phyloP scores from a whole-genome alignment of 2,113 vertebrate species.

The Pangasianodon hypophthalmus region DNA sequence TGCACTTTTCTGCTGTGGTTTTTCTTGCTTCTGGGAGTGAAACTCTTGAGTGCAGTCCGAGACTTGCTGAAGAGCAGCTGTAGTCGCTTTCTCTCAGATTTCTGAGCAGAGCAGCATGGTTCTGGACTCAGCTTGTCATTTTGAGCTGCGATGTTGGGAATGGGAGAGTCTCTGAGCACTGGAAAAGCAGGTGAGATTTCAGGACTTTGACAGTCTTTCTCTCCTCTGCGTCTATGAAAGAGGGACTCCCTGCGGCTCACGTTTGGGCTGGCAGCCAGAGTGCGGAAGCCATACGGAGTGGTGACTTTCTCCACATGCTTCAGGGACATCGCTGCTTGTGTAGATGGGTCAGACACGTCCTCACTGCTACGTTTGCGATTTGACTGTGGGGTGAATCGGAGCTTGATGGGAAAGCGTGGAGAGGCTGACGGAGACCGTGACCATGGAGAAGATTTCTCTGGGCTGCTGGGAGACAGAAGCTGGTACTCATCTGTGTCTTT shows the following conservation, averaged over 20 bases:
- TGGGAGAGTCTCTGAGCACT: not conserved
- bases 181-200: not conserved
- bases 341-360: constrained; percentile 51
- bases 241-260: constrained; percentile 65
- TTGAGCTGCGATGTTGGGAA: not conserved
- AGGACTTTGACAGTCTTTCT: not conserved
- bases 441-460: constrained; percentile 24
- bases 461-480: constrained; percentile 51
- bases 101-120: not conserved
- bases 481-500: constrained; percentile 33
- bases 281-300: constrained; percentile 67
- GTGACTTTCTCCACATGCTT: constrained; percentile 64
- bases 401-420: not conserved
- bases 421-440: not conserved
- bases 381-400: constrained; percentile 16
- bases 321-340: constrained; percentile 65
- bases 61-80: constrained; percentile 49
- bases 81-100: constrained; percentile 35
- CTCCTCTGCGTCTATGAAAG: constrained; percentile 57
- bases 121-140: not conserved
- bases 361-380: not conserved
- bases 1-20: not conserved
- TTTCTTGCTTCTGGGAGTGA: constrained; percentile 33
- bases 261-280: constrained; percentile 62
- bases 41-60: constrained; percentile 39